Evolutionary conservation across 2,888 invertebrate species (phyloP), one percentile per base, ranked within the genome.

Genomic region (Pemphredon lugubris): DNA sequence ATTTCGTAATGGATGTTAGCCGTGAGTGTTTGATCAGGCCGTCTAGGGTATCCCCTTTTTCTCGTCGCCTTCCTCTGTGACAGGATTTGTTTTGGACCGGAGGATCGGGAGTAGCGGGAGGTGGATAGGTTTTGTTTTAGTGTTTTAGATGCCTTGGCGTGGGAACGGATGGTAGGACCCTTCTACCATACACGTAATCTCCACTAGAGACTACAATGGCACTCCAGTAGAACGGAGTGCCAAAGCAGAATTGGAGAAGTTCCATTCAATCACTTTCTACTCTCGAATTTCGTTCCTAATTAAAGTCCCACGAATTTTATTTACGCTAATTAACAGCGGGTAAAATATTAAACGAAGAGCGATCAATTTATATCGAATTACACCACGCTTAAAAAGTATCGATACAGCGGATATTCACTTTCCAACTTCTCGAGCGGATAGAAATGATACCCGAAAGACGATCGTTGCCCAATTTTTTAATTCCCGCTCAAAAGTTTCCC

Each of bases 81-180:
- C 75, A 78, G 75, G 73, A 83, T 84, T 82, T 78, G 77, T 82
- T 77, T 77, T 73, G 50, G 75, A 76, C 64, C 40, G 42, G 66
- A 73, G 65, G 63, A 72, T 61, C 65, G 64, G 57, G 53, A 40
- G 71, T 57, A 57, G 63, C 69, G 70, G 51, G 59, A 45, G 57
- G 61, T 58, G 69, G 73, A 55, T 77, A 73, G 81, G 85, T 87
- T 87, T 87, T 87, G 85, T 86, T 88, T 88, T 84, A 84, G 82
- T 83, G 82, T 85, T 88, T 86, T 83, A 85, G 83, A 84, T 82
- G 83, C 81, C 83, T 80, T 72, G 77, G 79, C 88, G 88, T 89
- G 88, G 87, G 88, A 89, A 89, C 84, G 83, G 80, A 78, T 81
- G 77, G 82, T 75, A 79, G 71, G 75, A 72, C 53, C 67, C 57